phyloP scores from a whole-genome alignment of 2,888 invertebrate species.

The Hemicrepidius hirtus region DNA sequence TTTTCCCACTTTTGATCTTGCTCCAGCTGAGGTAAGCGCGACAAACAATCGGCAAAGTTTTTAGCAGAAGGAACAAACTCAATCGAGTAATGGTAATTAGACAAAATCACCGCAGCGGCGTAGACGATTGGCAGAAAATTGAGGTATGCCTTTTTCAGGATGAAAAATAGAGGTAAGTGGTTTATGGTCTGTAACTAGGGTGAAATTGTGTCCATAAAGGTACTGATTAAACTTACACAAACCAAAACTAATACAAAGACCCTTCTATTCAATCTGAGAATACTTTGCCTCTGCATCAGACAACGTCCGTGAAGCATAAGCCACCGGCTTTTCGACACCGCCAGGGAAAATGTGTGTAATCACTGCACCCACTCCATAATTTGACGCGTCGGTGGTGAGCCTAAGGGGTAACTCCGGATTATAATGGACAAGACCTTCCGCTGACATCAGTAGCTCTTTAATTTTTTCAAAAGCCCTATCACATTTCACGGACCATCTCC shows the following conservation, averaged over 20 bases:
- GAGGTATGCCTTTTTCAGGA: constrained; percentile 38
- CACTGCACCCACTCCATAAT: constrained; percentile 26
- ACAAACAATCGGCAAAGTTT: constrained; percentile 23
- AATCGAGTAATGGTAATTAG: constrained; percentile 22
- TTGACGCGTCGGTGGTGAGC: constrained; percentile 4
- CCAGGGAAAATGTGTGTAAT: constrained; percentile 9
- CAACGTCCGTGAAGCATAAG: constrained; percentile 26
- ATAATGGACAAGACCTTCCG: constrained; percentile 9
- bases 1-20: not conserved
- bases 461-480: constrained; percentile 15
- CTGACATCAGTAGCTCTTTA: constrained; percentile 28
- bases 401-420: not conserved
- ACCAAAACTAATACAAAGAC: constrained; percentile 24
- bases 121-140: constrained; percentile 36
- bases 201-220: constrained; percentile 14
- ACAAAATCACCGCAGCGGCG: constrained; percentile 23
- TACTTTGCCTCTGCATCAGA: constrained; percentile 22
- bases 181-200: constrained; percentile 24
- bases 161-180: constrained; percentile 30
- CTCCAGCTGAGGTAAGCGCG: constrained; percentile 9
- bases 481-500: constrained; percentile 8
- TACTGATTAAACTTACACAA: constrained; percentile 25
- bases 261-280: constrained; percentile 36
- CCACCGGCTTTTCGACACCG: constrained; percentile 4
- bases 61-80: constrained; percentile 21